phyloP scores from a whole-genome alignment of 1,140 invertebrate species.

The Drosophila nigromelanica region DNA sequence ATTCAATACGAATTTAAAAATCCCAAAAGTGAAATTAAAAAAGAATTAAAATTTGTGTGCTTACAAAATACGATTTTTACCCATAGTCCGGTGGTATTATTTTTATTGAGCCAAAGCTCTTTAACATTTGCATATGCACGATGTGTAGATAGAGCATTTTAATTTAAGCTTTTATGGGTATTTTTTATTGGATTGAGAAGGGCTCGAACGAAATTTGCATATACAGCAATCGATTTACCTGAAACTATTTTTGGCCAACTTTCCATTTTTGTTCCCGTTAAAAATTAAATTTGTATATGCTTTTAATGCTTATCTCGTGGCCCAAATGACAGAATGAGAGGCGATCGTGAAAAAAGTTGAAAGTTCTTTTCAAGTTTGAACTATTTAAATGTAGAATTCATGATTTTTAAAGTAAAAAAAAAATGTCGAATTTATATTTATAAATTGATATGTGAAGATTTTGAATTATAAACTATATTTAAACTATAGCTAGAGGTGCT shows the following conservation, averaged over 20 bases:
- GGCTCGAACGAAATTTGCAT: conserved; percentile 40
- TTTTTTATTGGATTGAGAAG: conserved; percentile 22
- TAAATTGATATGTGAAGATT: too few relatives aligned
- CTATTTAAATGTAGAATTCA: background rate
- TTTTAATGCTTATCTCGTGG: background rate
- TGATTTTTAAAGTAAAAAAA: too few relatives aligned
- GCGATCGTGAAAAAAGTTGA: background rate
- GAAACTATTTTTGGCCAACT: conserved; percentile 38
- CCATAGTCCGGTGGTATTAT: background rate
- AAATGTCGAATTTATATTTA: too few relatives aligned
- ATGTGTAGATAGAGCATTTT: conserved; percentile 20
- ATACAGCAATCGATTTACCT: conserved; percentile 10
- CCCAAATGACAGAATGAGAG: background rate
- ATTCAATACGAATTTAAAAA: too few relatives aligned
- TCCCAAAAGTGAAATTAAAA: background rate
- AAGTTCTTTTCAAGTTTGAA: background rate
- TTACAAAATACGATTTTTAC: background rate
- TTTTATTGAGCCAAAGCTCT: conserved; percentile 24
- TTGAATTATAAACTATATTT: background rate
- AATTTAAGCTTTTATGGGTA: conserved; percentile 32
- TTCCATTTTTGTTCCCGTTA: conserved; percentile 47
- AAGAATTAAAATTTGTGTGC: background rate
- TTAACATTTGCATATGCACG: conserved; percentile 29
- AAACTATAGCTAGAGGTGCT: background rate
- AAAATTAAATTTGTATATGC: background rate